Conservation (phyloP, 2,113 vertebrate species). For the Hiodon alosoides region DNA sequence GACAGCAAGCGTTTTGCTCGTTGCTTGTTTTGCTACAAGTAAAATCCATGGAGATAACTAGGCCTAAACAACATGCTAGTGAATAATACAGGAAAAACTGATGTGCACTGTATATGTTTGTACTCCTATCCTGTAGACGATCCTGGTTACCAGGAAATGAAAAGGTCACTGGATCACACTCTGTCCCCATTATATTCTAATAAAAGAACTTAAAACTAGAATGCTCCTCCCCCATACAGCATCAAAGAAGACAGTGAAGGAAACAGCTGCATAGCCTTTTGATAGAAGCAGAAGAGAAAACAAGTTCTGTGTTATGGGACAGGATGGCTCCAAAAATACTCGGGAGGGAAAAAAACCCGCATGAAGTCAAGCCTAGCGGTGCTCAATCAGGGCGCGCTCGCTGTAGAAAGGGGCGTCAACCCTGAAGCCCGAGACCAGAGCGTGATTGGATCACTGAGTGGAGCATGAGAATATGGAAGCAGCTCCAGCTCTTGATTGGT, state of each 20-base stretch:
- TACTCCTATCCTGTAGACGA: conserved; percentile 2
- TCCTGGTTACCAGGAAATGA: conserved; percentile 9
- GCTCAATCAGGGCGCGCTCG: too few relatives aligned
- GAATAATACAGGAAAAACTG: neutral
- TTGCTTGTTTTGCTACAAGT: too few relatives aligned
- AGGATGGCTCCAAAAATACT: neutral
- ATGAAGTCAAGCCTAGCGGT: too few relatives aligned
- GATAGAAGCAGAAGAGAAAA: neutral
- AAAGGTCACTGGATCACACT: neutral
- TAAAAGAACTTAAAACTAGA: neutral
- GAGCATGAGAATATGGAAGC: too few relatives aligned
- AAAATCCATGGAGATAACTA: too few relatives aligned
- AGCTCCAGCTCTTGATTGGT: too few relatives aligned
- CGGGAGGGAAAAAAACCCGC: too few relatives aligned
- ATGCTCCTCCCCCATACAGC: neutral
- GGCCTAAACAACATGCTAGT: neutral
- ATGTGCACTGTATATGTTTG: neutral
- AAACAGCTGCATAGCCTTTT: conserved; percentile 1
- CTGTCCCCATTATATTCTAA: neutral
- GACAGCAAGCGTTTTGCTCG: too few relatives aligned
- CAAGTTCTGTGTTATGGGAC: neutral
- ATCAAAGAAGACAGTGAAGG: neutral
- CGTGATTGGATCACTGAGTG: too few relatives aligned
- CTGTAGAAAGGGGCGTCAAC: too few relatives aligned
- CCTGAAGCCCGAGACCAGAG: too few relatives aligned